Percentiles rank a stretch among this genome's conserved stretches.
phyloP scores from a whole-genome alignment of 2,888 invertebrate genomes.

The Tipula vernalis region DNA sequence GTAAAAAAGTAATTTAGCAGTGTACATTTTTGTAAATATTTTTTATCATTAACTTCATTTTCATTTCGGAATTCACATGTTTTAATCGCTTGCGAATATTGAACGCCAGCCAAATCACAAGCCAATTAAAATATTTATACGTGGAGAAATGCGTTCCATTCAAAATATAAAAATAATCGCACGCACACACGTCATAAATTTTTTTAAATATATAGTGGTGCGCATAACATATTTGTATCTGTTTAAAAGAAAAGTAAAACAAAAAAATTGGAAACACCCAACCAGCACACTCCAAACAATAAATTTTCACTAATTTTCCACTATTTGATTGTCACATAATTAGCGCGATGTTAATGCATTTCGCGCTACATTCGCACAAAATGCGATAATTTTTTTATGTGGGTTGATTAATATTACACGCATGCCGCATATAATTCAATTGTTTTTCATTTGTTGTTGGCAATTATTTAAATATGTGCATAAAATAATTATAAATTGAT shows the following conservation, averaged over 20 bases:
- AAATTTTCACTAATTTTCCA: not conserved
- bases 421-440: not conserved
- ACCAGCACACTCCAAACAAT: not conserved
- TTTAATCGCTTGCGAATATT: too few relatives aligned
- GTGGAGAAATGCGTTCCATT: too few relatives aligned
- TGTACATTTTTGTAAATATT: too few relatives aligned
- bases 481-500: not conserved
- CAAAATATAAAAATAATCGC: too few relatives aligned
- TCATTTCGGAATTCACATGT: too few relatives aligned
- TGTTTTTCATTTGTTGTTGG: not conserved
- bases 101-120: too few relatives aligned
- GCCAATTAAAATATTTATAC: too few relatives aligned
- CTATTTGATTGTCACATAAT: not conserved
- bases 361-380: not conserved
- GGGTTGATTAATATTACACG: not conserved
- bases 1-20: too few relatives aligned
- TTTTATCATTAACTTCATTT: too few relatives aligned
- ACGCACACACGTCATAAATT: too few relatives aligned
- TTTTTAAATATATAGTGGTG: too few relatives aligned
- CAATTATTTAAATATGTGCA: not conserved
- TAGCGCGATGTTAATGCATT: not conserved
- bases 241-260: not conserved
- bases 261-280: not conserved
- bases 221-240: too few relatives aligned
- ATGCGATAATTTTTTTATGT: not conserved